Evolutionary conservation across 2,888 invertebrate genomes (phyloP).

Genomic region (Drosophila aldrichi): DNA sequence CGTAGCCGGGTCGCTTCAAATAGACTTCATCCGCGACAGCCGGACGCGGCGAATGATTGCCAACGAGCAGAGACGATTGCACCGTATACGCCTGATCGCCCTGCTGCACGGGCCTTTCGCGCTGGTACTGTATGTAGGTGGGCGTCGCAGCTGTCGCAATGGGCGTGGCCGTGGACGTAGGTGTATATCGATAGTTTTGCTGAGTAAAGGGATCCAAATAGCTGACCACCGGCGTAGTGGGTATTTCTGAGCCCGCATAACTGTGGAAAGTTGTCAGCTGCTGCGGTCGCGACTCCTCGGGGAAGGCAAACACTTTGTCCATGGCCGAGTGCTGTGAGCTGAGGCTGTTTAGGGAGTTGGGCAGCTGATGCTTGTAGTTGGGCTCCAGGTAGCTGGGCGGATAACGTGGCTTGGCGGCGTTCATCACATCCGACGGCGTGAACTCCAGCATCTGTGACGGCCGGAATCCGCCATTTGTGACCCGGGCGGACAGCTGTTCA

Average conservation of each 20-base stretch:
- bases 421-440: constrained; percentile 77
- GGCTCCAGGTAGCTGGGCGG: constrained; percentile 68
- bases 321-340: constrained; percentile 29
- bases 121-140: too few relatives aligned
- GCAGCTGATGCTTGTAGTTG: constrained; percentile 59
- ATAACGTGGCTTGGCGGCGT: constrained; percentile 48
- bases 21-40: constrained; percentile 51
- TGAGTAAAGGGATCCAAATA: constrained; percentile 81
- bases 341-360: constrained; percentile 43
- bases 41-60: constrained; percentile 44
- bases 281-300: constrained; percentile 30
- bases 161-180: constrained; percentile 27
- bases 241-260: constrained; percentile 48
- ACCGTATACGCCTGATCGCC: constrained; percentile 80
- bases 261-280: constrained; percentile 37
- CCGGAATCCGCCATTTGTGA: constrained; percentile 66
- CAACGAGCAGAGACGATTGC: constrained; percentile 79
- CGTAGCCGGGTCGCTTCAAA: constrained; percentile 77
- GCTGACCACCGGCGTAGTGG: constrained; percentile 79
- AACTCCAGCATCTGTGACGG: constrained; percentile 80
- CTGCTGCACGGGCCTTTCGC: not conserved
- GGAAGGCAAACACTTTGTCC: constrained; percentile 72
- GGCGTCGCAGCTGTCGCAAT: too few relatives aligned
- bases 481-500: constrained; percentile 17
- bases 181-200: constrained; percentile 70